Evolutionary conservation across 1,140 invertebrate species (phyloP).

Genomic region (Anadara kagoshimensis): DNA sequence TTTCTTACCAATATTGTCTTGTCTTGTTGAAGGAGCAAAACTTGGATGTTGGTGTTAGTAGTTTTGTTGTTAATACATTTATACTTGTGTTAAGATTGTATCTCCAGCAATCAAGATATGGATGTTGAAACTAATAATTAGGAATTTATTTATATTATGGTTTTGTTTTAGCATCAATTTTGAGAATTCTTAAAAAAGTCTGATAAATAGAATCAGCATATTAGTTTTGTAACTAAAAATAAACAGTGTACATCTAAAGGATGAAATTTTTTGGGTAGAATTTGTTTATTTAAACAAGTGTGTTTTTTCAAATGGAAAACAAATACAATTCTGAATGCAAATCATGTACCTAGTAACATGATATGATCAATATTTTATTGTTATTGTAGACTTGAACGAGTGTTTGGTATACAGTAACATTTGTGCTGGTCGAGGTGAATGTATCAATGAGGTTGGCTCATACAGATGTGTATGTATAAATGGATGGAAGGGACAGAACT

Average conservation of each 20-base stretch:
- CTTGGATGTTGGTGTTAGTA: too few species aligned
- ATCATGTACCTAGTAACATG: neutral
- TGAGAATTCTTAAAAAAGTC: too few species aligned
- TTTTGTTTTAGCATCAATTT: too few species aligned
- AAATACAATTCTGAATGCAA: neutral
- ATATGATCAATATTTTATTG: neutral
- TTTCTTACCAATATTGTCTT: neutral
- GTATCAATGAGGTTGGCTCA: conserved; percentile 49
- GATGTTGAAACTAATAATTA: too few species aligned
- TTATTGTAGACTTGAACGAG: conserved; percentile 63
- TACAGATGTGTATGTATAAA: conserved; percentile 94
- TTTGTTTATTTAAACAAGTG: neutral
- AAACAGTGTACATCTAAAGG: neutral
- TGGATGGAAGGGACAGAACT: conserved; percentile 93
- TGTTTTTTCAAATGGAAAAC: too few species aligned
- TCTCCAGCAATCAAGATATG: too few species aligned
- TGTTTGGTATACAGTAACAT: conserved; percentile 80
- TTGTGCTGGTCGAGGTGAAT: conserved; percentile 50
- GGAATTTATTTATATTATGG: too few species aligned
- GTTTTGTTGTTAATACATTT: too few species aligned
- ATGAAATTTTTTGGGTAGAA: neutral
- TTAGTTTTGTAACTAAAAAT: too few species aligned
- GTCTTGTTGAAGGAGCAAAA: neutral
- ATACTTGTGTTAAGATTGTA: too few species aligned
- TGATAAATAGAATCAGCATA: too few species aligned